phyloP scores from a whole-genome alignment of 2,797 vertebrate genomes.

The Protonibea diacanthus region DNA sequence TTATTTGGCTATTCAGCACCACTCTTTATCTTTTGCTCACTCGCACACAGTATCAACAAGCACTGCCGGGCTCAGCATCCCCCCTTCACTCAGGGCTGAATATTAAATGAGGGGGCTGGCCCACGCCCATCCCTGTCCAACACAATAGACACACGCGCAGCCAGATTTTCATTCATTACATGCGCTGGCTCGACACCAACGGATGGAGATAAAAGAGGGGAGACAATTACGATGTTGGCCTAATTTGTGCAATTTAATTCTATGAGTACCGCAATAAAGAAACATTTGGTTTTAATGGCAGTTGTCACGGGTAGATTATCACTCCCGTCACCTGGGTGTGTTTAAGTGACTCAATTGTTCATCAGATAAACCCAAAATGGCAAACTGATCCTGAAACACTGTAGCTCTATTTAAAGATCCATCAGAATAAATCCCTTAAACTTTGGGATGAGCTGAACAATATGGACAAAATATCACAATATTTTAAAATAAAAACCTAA shows the following conservation, averaged over 20 bases:
- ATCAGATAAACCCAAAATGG: constrained; percentile 12
- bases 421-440: not conserved
- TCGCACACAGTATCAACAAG: constrained; percentile 75
- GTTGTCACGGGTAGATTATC: constrained; percentile 2
- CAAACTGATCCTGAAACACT: not conserved
- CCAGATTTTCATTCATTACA: constrained; percentile 62
- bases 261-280: constrained; percentile 21
- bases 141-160: constrained; percentile 73
- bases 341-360: constrained; percentile 17
- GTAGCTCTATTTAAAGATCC: not conserved
- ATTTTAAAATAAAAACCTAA: not conserved
- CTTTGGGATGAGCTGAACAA: not conserved
- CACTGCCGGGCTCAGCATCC: constrained; percentile 72
- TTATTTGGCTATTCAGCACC: constrained; percentile 22
- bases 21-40: constrained; percentile 58
- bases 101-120: constrained; percentile 84
- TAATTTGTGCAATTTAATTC: constrained; percentile 27
- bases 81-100: constrained; percentile 76
- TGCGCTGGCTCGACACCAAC: constrained; percentile 30
- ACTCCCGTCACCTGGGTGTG: not conserved
- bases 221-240: constrained; percentile 9
- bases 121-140: constrained; percentile 77
- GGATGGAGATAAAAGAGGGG: constrained; percentile 24
- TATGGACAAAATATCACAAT: not conserved
- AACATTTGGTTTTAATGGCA: constrained; percentile 18